Base-by-base conservation (phyloP, 2,888 invertebrate genomes). In the Unio delphinus region DNA sequence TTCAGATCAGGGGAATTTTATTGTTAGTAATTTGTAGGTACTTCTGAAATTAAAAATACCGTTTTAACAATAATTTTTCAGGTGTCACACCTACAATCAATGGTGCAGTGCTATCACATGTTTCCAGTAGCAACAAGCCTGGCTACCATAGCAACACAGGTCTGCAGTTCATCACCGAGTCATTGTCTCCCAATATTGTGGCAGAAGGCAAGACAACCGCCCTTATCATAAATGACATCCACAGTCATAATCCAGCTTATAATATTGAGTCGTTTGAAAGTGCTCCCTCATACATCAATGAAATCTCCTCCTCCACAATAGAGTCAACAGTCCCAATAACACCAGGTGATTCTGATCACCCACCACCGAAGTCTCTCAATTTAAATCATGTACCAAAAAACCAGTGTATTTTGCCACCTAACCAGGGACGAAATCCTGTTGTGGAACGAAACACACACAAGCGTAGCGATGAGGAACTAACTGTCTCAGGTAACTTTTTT, bases 341-440 rank as follows among this genome's bases (percentile, higher is more conserved):
- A 4, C 93, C 93, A 1, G 91, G 91, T 4, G 93, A 93, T 70
- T 68, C 78, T 62, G 80, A 79, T 28, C 70, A 79, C 59, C 65
- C 78, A 57, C 78, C 80, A 34, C 83, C 84, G 18, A 77, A 86
- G 68, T 85, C 87, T 76, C 79, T 89, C 84, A 74, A 80, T 61
- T 84, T 82, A 55, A 74, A 84, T 34, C 74, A 69, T 54, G 71
- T 82, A 58, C 83, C 83, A 23, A 81, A 79, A 67, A 83, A 83
- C 60, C 85, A 85, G 59, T 73, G 79, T 11, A 79, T 83, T 26
- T 80, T 95, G 61, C 95, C 94, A 85, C 95, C 95, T 0, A 94
- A 95, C 89, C 95, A 96, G 88, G 96, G 96, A 1, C 92, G 95
- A 54, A 96, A 96, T 91, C 93, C 94, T 17, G 96, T 95, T 76